Evolutionary conservation across 1,140 invertebrate genomes (phyloP).

Genomic region (Oncopodura yosiiana): DNA sequence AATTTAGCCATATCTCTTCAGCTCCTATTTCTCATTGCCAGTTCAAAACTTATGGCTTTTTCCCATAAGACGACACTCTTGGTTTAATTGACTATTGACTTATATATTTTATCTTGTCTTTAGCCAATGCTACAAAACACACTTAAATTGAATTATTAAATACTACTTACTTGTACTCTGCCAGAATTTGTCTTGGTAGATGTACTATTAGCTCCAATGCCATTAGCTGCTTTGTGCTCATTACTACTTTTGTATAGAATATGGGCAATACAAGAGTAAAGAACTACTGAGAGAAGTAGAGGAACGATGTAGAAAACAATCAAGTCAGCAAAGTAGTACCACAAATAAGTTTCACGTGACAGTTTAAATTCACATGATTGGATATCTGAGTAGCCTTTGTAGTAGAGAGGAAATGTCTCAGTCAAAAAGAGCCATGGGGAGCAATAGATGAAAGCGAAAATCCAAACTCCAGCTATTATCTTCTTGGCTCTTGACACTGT

Average conservation of each 20-base stretch:
- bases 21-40: too few relatives aligned
- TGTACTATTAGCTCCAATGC: too few relatives aligned
- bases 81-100: too few relatives aligned
- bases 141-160: too few relatives aligned
- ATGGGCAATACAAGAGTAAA: conserved; percentile 50
- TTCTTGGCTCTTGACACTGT: conserved; percentile 49
- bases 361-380: conserved; percentile 46
- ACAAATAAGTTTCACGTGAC: conserved; percentile 45
- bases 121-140: too few relatives aligned
- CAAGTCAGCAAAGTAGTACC: conserved; percentile 51
- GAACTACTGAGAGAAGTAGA: conserved; percentile 45
- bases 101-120: too few relatives aligned
- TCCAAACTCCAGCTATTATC: conserved; percentile 51
- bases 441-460: conserved; percentile 48
- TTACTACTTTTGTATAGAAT: conserved; percentile 43
- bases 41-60: too few relatives aligned
- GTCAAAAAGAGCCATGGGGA: conserved; percentile 48
- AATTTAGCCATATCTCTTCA: too few relatives aligned
- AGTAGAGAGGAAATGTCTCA: conserved; percentile 38
- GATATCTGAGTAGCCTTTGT: conserved; percentile 40
- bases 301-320: conserved; percentile 53
- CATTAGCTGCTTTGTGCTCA: background rate
- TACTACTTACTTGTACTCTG: conserved; percentile 40
- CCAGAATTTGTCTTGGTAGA: conserved; percentile 38
- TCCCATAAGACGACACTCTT: too few relatives aligned